Base-by-base conservation (phyloP, 2,888 invertebrate species). In the Tenthredo distinguenda region DNA sequence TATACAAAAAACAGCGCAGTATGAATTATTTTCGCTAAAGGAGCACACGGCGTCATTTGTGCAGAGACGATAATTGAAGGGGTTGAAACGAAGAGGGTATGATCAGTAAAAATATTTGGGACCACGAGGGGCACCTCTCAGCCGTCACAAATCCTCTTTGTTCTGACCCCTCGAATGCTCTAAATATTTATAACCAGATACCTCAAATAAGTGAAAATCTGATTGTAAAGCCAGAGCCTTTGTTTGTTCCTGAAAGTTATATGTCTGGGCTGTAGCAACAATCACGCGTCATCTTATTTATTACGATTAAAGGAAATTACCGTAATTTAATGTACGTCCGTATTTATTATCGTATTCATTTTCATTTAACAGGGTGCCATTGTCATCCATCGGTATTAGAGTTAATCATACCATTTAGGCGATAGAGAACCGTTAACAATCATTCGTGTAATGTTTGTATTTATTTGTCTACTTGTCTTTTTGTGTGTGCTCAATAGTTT, bases 401-500 rank as follows among this genome's bases (percentile, higher is more conserved):
- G 21, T 9, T 34, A 40, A 62, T 68, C 43, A 68, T 68, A 68
- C 40, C 58, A 81, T 31, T 37, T 62, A 81, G 58, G 18, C 62
- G 34, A 40, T 58, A 81, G 62, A 62, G 21, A 81, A 81, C 62
- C 62, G 62, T 68, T 47, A 83, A 71, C 43, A 83, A 68, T 81
- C 83, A 83, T 83, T 83, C 34, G 65, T 50, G 47, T 58, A 83
- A 83, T 68, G 83, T 71, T 83, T 83, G 83, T 71, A 83, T 83
- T 83, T 83, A 83, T 83, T 83, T 83, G 83, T 68, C 47, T 68
- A 83, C 9, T 31, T 83, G 83, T 83, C 31, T 31, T 83, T 10
- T 31, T 68, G 83, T 68, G 83, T 71, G 68, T 83, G 83, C 83
- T 83, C 83, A 83, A 83, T 83, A 83, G 83, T 31, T 71, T 21